A percentile compares a stretch with the other conserved stretches of the same genome.
phyloP scores from a whole-genome alignment of 2,888 invertebrate species.

The Limnephilus rhombicus region DNA sequence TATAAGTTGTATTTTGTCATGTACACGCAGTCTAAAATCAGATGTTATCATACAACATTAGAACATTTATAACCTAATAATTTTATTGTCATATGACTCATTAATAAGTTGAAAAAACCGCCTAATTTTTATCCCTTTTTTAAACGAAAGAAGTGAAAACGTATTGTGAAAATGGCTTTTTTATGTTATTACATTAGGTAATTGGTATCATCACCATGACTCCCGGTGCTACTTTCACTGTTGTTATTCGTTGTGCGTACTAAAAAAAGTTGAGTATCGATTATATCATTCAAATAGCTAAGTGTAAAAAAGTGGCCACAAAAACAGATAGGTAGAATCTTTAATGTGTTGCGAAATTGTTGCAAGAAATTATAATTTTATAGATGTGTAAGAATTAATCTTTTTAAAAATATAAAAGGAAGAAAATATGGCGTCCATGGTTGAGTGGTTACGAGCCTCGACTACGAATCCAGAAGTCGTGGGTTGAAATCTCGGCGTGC shows the following conservation, averaged over 20 bases:
- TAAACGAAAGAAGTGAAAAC: background rate
- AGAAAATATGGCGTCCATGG: too few relatives aligned
- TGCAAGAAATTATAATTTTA: background rate
- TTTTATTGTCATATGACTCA: too few relatives aligned
- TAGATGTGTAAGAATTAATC: too few relatives aligned
- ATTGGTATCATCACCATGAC: background rate
- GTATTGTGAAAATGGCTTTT: too few relatives aligned
- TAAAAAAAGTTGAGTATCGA: background rate
- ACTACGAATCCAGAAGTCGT: too few relatives aligned
- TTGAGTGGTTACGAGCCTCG: too few relatives aligned
- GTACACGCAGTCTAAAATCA: background rate
- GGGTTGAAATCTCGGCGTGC: too few relatives aligned
- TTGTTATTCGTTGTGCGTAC: background rate
- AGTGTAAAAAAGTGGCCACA: background rate
- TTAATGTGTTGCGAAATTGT: background rate
- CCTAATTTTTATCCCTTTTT: background rate
- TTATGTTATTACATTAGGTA: background rate
- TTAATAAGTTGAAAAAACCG: background rate
- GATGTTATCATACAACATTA: background rate
- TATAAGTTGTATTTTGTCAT: background rate
- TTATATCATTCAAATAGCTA: background rate
- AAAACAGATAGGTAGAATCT: background rate
- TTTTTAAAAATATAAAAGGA: too few relatives aligned
- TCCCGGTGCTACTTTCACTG: background rate
- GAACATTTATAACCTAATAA: background rate